Evolutionary conservation across 2,797 vertebrate genomes (phyloP), one percentile per base, ranked within the genome.

Genomic region (Limnodromus scolopaceus): DNA sequence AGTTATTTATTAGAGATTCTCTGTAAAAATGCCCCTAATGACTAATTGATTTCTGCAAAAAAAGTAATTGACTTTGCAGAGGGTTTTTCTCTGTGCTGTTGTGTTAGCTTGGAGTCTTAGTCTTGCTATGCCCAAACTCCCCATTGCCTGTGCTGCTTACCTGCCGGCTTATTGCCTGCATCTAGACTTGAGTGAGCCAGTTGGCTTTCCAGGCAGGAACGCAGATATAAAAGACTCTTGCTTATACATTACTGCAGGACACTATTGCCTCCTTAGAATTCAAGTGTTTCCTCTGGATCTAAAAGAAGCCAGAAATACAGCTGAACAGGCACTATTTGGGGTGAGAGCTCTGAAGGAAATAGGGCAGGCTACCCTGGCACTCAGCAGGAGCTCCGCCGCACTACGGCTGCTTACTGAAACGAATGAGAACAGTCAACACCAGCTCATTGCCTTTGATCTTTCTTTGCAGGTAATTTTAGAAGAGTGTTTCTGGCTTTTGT

Each of bases 91-190:
- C 76, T 10, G 4, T 81, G 28, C 54, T 64, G 28, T 22, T 79
- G 19, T 27, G 30, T 68, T 41, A 77, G 46, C 38, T 1, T 74
- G 36, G 30, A 15, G 17, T 60, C 22, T 83, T 61, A 16, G 64
- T 27, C 38, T 60, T 70, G 27, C 51, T 43, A 61, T 85, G 15
- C 43, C 51, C 38, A 45, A 76, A 49, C 45, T 69, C 23, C 45
- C 9, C 0, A 0, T 6, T 71, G 38, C n/a, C n/a, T 28, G 3
- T 3, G 11, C 46, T 54, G 46, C 69, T 60, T 25, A 20, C 54
- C 64, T 77, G 43, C 75, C 2, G 9, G 11, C 39, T 77, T 77
- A 24, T 5, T 0, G 0, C 69, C 69, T 23, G 13, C 12, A 19
- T 7, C 51, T 28, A 38, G 57, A 22, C 15, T 16, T 30, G 39